Evolutionary conservation across 2,113 vertebrate species (phyloP), one percentile per base, ranked within the genome.

Genomic region (Cardinalis cardinalis): DNA sequence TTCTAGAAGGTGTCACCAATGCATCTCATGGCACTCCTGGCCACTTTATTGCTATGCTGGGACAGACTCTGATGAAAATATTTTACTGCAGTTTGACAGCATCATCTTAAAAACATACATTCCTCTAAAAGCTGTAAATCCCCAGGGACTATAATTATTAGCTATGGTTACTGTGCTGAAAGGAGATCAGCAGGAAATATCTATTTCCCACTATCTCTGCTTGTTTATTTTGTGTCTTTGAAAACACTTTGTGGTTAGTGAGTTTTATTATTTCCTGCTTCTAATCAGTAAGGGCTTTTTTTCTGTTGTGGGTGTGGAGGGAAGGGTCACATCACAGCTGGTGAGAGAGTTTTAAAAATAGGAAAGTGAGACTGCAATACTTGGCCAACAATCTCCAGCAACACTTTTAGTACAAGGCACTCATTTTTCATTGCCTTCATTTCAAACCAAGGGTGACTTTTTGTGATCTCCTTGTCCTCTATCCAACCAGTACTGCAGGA

Each of bases 181-280:
- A 93, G 83, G 80, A 74, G 77, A 90, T 80, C 87, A 90, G 82
- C 7, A 2, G 72, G 75, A 91, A 93, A 80, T 34, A 70, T 3
- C 14, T 40, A 43, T 87, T 93, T 93, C 89, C 88, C 40, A 70
- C 71, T 71, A 63, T 70, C 56, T 83, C 68, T 56, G 43, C 55
- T 63, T 89, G 71, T 85, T 95, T 91, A 83, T 64, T 92, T 72
- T 46, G 29, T 7, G 18, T n/a, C 28, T 86, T 86, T 70, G 79
- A 63, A 87, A 90, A 89, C 48, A 66, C 74, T 92, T 72, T 48
- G 89, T 66, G 71, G 82, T 89, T 79, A 76, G 82, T 28, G 93
- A 85, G 55, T 88, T 93, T 91, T 85, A 87, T 87, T 89, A 63
- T 94, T 89, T 93, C 89, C 94, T 89, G 61, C 74, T 89, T 66